Base-by-base conservation (phyloP, 2,888 invertebrate genomes). In the Mongoloraphidia duomilia region DNA sequence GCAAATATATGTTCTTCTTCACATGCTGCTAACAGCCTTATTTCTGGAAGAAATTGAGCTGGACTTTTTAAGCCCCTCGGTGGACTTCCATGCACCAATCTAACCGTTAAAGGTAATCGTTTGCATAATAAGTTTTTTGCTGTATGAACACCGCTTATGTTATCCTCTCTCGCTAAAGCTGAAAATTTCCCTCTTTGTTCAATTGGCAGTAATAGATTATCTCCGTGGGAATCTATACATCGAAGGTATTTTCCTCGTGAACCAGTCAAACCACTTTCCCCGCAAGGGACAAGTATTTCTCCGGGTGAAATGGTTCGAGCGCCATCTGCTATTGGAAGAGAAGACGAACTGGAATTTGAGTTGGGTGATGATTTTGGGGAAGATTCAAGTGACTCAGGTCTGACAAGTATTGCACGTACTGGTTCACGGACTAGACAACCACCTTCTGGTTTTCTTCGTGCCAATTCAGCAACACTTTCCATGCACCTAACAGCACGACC, bases 111-210 rank as follows among this genome's bases (percentile, higher is more conserved):
- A 34, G 95, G 95, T 70, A 95, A 76, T 55, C 94, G 77, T 68
- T 94, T 95, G 55, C 84, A 82, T 49, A 94, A 70, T 55, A 95
- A 73, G 60, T 90, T 92, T 62, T 84, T 82, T 12, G 92, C 89
- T 54, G 88, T 87, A 67, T 95, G 94, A 13, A 94, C 94, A 17
- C 94, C 94, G 63, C 91, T 89, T 55, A 95, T 92, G 69, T 91
- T 92, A 61, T 91, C 91, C 66, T 91, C 89, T 61, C 89, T 82
- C 53, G 94, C 94, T 49, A 95, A 74, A 44, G 91, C 89, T 59
- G 92, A 93, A 70, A 95, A 93, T 61, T 88, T 83, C 37, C 91
- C 92, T 63, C 88, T 80, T 66, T 90, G 88, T 62, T 93, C 92
- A 64, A 89, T 75, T 53, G 84, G 82, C 55, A 94, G 70, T 60